phyloP scores from a whole-genome alignment of 1,140 invertebrate genomes.

The Heliothis subflexa region DNA sequence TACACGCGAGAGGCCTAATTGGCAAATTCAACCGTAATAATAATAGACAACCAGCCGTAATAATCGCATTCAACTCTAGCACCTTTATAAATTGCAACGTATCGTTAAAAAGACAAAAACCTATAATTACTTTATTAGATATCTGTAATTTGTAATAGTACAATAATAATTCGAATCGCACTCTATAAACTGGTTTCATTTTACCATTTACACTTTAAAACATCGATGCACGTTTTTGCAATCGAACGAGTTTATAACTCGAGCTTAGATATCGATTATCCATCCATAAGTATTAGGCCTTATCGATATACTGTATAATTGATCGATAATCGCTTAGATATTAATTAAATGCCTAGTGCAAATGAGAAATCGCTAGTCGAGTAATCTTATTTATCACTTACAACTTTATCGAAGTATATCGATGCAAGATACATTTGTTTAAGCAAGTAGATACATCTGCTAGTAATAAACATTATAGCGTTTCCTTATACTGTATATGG shows the following conservation, averaged over 20 bases:
- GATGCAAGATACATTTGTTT: neutral
- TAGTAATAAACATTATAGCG: neutral
- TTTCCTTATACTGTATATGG: slow-evolving; percentile 2
- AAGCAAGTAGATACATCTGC: neutral
- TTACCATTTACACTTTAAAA: slow-evolving; percentile 28
- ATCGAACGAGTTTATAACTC: slow-evolving; percentile 24
- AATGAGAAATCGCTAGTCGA: neutral
- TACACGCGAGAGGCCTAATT: neutral
- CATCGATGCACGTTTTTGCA: slow-evolving; percentile 33
- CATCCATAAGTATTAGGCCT: slow-evolving; percentile 27
- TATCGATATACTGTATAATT: slow-evolving; percentile 35
- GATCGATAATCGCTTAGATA: slow-evolving; percentile 28
- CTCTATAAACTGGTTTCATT: slow-evolving; percentile 33
- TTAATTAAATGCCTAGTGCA: neutral
- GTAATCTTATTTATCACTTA: slow-evolving; percentile 6
- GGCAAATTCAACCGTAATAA: slow-evolving; percentile 15
- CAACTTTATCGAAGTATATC: neutral
- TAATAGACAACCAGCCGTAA: neutral
- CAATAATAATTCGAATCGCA: slow-evolving; percentile 14
- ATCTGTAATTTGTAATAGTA: slow-evolving; percentile 27
- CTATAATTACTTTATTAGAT: slow-evolving; percentile 37
- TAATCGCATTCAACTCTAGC: slow-evolving; percentile 8
- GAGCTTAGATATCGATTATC: slow-evolving; percentile 19
- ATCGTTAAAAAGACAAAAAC: slow-evolving; percentile 20
- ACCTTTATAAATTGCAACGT: neutral